Evolutionary conservation across 2,797 vertebrate species (phyloP), one percentile per base, ranked within the genome.

Genomic region (Amphiprion clarkii): DNA sequence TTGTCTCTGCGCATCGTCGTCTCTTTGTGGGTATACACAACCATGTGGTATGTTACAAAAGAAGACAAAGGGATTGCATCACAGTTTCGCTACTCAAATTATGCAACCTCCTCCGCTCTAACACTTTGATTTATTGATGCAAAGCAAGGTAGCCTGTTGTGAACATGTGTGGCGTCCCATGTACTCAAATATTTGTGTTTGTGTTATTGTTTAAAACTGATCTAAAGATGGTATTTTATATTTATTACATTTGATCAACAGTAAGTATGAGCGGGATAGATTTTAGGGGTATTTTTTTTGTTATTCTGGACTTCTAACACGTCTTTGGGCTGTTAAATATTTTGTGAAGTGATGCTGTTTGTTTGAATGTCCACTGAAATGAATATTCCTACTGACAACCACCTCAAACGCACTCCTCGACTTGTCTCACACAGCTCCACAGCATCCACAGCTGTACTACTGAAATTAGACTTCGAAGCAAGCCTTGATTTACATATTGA

Each of bases 31-130:
- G 68, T 75, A 74, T 82, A 89, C 80, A 87, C 84, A 77, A 75
- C 72, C 81, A 51, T 64, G 69, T 67, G 9, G 62, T 63, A 17
- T 71, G 81, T 93, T 94, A 88, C 93, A 92, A 79, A 78, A 81
- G 55, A 84, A 83, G 82, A 91, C 90, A 92, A 92, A 94, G 87
- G 67, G 62, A 74, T 94, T 94, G 90, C 93, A 89, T 94, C 93
- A 94, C 42, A 31, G 73, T 81, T 85, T 76, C 27, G 54, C 84
- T 70, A 8, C 74, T 81, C 74, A 82, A 89, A 90, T 92, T 87
- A 86, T 90, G 86, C 90, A 86, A 59, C 76, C 78, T 61, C 74
- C 76, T 71, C 74, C 70, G 68, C 79, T 72, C 77, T 25, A 79
- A 81, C 63, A 71, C 67, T 67, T 57, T 90, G 87, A 90, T 90